Percentiles rank a stretch among this genome's conserved stretches.
phyloP scores from a whole-genome alignment of 2,113 vertebrate genomes.

The Gobiocypris rarus region DNA sequence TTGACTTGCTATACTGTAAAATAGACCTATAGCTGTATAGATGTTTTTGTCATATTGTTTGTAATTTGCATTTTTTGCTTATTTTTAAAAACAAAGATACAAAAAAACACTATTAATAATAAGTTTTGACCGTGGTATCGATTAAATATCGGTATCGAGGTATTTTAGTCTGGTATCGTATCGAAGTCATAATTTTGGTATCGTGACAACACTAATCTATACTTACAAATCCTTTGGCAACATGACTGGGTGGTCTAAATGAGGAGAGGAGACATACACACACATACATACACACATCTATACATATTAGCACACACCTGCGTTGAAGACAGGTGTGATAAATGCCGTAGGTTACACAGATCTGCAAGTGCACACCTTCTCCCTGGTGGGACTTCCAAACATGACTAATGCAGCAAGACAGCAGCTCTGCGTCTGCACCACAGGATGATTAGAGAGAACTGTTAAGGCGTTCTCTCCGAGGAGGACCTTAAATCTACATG shows the following conservation, averaged over 20 bases:
- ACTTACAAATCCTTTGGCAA: background rate
- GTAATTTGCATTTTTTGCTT: too few species aligned
- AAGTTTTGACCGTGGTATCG: too few species aligned
- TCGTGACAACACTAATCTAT: too few species aligned
- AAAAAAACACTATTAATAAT: too few species aligned
- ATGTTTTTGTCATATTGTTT: too few species aligned
- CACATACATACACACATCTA: background rate
- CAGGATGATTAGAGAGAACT: constrained; percentile 64
- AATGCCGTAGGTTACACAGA: constrained; percentile 49
- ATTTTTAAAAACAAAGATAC: too few species aligned
- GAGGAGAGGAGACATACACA: background rate
- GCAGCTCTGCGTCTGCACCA: constrained; percentile 59
- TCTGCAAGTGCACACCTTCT: constrained; percentile 31
- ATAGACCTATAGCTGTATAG: too few species aligned
- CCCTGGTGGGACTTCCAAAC: constrained; percentile 49
- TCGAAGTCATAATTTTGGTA: too few species aligned
- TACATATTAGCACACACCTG: constrained; percentile 43
- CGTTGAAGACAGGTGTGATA: constrained; percentile 50
- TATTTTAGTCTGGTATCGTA: too few species aligned
- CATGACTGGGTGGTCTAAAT: constrained; percentile 11
- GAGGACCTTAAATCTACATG: constrained; percentile 14
- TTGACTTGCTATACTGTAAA: too few species aligned
- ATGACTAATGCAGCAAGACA: constrained; percentile 65
- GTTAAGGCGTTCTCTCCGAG: constrained; percentile 60
- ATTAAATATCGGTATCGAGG: too few species aligned